These are phyloP conservation scores for Trichogramma dendrolimi DNA, from an alignment of 2,888 invertebrate genomes.

Conservation along the genomic window DNA sequence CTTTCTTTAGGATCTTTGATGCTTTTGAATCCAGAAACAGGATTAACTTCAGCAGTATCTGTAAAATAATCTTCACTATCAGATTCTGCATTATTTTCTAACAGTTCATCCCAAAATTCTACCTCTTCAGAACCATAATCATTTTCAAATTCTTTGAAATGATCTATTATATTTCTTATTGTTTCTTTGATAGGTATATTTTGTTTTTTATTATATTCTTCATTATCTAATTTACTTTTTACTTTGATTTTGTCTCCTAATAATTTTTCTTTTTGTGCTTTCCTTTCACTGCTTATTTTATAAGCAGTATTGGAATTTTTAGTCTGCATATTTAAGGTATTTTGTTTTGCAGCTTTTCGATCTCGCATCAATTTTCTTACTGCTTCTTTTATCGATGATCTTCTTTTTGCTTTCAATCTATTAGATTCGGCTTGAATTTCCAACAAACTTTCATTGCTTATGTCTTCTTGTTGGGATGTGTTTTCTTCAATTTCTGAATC, in stretches of 20 bases:
- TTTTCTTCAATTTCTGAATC: neutral
- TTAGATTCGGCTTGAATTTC: conserved; percentile 6
- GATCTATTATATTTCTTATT: conserved; percentile 47
- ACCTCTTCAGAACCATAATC: conserved; percentile 40
- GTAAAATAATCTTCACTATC: conserved; percentile 2
- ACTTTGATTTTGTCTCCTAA: conserved; percentile 45
- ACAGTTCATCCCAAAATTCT: conserved; percentile 28
- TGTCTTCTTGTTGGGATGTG: too few species aligned
- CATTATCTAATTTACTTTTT: conserved; percentile 47
- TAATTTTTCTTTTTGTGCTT: conserved; percentile 26
- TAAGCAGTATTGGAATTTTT: conserved; percentile 33
- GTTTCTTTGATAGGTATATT: conserved; percentile 39
- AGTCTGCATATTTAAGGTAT: conserved; percentile 22
- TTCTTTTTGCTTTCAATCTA: conserved; percentile 16
- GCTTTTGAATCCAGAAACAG: conserved; percentile 14
- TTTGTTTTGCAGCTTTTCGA: conserved; percentile 52
- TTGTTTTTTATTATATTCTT: conserved; percentile 24
- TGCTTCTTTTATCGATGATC: conserved; percentile 38
- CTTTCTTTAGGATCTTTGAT: conserved; percentile 41
- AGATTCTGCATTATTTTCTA: conserved; percentile 25
- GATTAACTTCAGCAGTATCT: conserved; percentile 26
- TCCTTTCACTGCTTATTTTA: conserved; percentile 29
- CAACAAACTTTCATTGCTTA: neutral
- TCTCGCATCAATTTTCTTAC: conserved; percentile 47
- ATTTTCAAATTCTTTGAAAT: conserved; percentile 48